Evolutionary conservation across 64 coral and sea anemone genomes (phyloP).

Genomic region (Acropora tenuis): DNA sequence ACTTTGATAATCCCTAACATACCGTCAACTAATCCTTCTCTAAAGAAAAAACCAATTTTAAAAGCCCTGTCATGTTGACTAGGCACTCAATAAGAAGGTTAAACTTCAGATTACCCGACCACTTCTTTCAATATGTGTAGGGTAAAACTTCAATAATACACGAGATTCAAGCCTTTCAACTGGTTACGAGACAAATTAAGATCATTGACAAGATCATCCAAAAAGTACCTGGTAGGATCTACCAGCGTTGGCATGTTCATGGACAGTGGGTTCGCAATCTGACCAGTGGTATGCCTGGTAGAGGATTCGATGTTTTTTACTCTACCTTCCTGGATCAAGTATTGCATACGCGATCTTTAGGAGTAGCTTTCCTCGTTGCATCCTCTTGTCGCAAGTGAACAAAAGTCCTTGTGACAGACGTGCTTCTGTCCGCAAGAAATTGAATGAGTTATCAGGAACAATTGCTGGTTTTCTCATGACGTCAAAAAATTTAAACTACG

Average conservation of each 20-base stretch:
- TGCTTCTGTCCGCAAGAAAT: neutral
- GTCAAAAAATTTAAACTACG: too few species aligned
- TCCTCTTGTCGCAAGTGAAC: constrained; percentile 20
- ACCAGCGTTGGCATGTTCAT: neutral
- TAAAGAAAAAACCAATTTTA: neutral
- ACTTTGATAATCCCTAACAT: neutral
- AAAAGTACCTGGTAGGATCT: neutral
- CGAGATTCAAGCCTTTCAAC: neutral
- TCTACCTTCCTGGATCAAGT: neutral
- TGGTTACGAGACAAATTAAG: neutral
- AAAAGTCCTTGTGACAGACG: neutral
- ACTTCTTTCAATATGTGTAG: neutral
- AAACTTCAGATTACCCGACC: neutral
- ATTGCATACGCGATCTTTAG: neutral
- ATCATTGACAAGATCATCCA: neutral
- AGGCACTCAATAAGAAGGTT: neutral
- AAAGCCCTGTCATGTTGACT: neutral
- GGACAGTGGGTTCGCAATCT: constrained; percentile 7
- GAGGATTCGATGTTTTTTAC: neutral
- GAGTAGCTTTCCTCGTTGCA: neutral
- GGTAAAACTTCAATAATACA: neutral
- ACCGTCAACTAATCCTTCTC: neutral
- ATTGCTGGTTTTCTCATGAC: too few species aligned
- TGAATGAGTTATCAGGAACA: too few species aligned
- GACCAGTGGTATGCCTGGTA: neutral